phyloP scores from a whole-genome alignment of 2,888 invertebrate species.

The Clanis bilineata region DNA sequence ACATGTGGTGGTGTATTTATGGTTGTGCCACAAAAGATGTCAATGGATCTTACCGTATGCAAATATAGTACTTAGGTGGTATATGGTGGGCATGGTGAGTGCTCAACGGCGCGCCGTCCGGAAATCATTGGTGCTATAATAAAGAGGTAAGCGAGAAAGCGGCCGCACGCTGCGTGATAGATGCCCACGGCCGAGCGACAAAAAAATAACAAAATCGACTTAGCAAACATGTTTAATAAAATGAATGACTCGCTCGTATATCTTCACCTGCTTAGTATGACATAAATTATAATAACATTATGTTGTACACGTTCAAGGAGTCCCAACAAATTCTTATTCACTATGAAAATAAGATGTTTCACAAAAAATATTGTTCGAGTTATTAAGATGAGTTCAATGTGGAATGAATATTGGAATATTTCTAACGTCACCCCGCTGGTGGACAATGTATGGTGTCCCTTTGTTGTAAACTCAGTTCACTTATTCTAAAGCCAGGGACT shows the following conservation, averaged over 20 bases:
- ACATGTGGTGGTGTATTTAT: background rate
- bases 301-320: constrained; percentile 79
- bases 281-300: constrained; percentile 82
- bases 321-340: constrained; percentile 80
- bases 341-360: constrained; percentile 74
- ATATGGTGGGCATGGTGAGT: constrained; percentile 23
- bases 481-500: constrained; percentile 21
- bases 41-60: constrained; percentile 29
- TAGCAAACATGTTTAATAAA: constrained; percentile 81
- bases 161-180: constrained; percentile 79
- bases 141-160: constrained; percentile 76
- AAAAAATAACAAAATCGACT: constrained; percentile 80
- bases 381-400: constrained; percentile 65
- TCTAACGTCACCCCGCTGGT: constrained; percentile 56
- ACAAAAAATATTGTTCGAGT: constrained; percentile 66
- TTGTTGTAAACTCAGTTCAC: constrained; percentile 53
- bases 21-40: background rate
- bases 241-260: constrained; percentile 80
- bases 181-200: constrained; percentile 72
- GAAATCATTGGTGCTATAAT: constrained; percentile 75
- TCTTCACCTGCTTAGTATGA: constrained; percentile 82
- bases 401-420: constrained; percentile 60
- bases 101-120: constrained; percentile 50
- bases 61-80: constrained; percentile 35
- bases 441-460: constrained; percentile 43